Conservation (phyloP, 1,140 invertebrate species). For the Octopus bimaculoides region DNA sequence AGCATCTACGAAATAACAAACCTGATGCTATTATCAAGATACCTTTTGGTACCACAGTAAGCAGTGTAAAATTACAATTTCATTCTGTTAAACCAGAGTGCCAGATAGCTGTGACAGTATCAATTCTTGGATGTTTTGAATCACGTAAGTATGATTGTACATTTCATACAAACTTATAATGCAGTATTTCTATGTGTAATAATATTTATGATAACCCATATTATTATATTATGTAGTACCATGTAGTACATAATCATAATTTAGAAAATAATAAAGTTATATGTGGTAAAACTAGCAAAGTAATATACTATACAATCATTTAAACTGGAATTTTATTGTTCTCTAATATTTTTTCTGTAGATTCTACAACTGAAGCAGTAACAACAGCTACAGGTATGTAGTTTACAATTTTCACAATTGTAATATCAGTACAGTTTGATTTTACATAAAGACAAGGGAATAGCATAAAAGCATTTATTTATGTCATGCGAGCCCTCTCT, state of each 20-base stretch:
- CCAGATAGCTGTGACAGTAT: not conserved
- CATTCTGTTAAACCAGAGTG: not conserved
- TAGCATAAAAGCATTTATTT: too few species aligned
- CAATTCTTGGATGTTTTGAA: constrained; percentile 2
- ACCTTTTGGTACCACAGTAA: not conserved
- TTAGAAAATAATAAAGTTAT: too few species aligned
- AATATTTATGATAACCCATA: too few species aligned
- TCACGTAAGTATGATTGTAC: not conserved
- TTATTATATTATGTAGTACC: too few species aligned
- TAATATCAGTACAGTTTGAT: not conserved
- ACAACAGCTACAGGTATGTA: constrained; percentile 1
- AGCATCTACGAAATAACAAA: not conserved
- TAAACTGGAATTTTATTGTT: too few species aligned
- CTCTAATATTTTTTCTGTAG: not conserved
- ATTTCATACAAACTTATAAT: too few species aligned
- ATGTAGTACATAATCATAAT: too few species aligned
- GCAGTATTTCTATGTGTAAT: too few species aligned
- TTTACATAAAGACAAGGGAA: not conserved
- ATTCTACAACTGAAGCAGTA: constrained; percentile 1
- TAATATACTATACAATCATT: too few species aligned
- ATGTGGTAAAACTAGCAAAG: too few species aligned
- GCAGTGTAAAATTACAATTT: not conserved
- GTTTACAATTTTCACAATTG: too few species aligned
- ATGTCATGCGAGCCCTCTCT: too few species aligned
- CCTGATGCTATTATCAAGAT: not conserved